Conservation (phyloP, 2,888 invertebrate species). For the Leucophenga montana region DNA sequence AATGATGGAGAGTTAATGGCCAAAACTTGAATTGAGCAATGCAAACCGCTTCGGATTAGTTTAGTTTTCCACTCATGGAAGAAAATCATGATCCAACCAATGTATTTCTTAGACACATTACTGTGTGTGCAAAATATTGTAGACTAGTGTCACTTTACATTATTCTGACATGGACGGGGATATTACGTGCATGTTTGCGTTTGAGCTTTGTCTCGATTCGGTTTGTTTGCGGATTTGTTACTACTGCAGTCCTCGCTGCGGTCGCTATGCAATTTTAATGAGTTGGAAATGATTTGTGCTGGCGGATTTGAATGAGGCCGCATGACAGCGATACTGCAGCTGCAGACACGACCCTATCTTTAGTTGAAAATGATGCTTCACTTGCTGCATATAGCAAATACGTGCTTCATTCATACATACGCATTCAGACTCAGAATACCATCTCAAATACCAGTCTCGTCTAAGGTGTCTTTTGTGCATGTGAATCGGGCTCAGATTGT, state of each 20-base stretch:
- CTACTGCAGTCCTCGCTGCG: slow-evolving; percentile 27
- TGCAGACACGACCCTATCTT: slow-evolving; percentile 23
- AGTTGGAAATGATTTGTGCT: slow-evolving; percentile 65
- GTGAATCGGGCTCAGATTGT: slow-evolving; percentile 43
- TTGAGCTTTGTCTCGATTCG: slow-evolving; percentile 20
- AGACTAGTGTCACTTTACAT: too few species aligned
- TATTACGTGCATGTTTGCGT: slow-evolving; percentile 23
- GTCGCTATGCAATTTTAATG: slow-evolving; percentile 60
- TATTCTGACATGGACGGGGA: slow-evolving; percentile 13
- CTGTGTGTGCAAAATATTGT: too few species aligned
- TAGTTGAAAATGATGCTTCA: too few species aligned
- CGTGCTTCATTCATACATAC: too few species aligned
- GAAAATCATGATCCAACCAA: too few species aligned
- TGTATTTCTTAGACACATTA: too few species aligned
- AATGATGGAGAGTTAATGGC: too few species aligned
- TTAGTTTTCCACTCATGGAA: too few species aligned
- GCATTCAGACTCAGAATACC: not conserved
- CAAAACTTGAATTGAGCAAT: too few species aligned
- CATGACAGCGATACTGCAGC: slow-evolving; percentile 12
- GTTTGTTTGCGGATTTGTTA: slow-evolving; percentile 4
- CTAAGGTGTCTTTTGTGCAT: slow-evolving; percentile 7
- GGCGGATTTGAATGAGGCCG: slow-evolving; percentile 15
- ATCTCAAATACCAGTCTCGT: not conserved
- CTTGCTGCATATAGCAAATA: slow-evolving; percentile 20
- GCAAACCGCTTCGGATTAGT: too few species aligned